Conservation (phyloP, 2,113 vertebrate species). For the Microtus pennsylvanicus region DNA sequence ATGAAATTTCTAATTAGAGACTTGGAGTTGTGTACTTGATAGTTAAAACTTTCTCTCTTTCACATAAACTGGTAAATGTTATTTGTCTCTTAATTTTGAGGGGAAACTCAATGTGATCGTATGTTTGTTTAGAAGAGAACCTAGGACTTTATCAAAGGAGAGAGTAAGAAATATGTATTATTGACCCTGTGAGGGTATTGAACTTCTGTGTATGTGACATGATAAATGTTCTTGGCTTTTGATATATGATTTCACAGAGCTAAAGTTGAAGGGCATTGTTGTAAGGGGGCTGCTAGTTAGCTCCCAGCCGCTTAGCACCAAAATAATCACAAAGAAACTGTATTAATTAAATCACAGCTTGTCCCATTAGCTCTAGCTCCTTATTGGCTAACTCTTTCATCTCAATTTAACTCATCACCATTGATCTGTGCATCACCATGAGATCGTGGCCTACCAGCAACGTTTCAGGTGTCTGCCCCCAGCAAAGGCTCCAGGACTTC, state of each 20-base stretch:
- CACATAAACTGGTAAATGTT: slow-evolving; percentile 13
- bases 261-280: background rate
- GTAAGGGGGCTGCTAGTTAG: too few species aligned
- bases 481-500: too few species aligned
- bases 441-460: too few species aligned
- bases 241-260: slow-evolving; percentile 62
- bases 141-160: slow-evolving; percentile 25
- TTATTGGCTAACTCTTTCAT: too few species aligned
- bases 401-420: too few species aligned
- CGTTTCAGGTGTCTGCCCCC: too few species aligned
- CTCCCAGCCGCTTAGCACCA: too few species aligned
- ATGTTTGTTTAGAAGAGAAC: slow-evolving; percentile 39
- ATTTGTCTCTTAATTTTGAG: background rate
- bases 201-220: slow-evolving; percentile 76
- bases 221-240: slow-evolving; percentile 80
- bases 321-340: too few species aligned
- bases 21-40: background rate
- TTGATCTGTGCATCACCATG: too few species aligned
- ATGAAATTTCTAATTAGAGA: background rate
- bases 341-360: too few species aligned
- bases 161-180: slow-evolving; percentile 69
- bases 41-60: background rate
- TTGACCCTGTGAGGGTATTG: slow-evolving; percentile 65
- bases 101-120: background rate
- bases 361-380: too few species aligned